Evolutionary conservation across 2,888 invertebrate genomes (phyloP).

Genomic region (Pseudococcus jackbeardsleyi): DNA sequence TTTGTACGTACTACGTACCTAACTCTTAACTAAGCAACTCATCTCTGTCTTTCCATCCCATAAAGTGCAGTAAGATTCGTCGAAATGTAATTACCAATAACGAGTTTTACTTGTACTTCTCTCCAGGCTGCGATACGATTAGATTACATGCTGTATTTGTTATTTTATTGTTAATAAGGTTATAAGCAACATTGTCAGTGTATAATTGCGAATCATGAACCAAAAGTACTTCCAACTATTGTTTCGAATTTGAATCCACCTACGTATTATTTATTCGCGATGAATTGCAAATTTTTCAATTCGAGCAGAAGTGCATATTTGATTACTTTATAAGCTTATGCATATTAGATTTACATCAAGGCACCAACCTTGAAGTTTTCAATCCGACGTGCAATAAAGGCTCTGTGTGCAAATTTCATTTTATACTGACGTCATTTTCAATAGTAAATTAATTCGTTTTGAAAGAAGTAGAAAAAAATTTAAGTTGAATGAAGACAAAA

Average conservation of each 20-base stretch:
- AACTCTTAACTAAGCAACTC: no score
- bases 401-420: not conserved
- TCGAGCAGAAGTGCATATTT: not conserved
- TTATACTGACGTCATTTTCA: not conserved
- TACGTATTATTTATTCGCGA: not conserved
- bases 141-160: not conserved
- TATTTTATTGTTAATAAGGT: conserved; percentile 3
- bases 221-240: not conserved
- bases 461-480: not conserved
- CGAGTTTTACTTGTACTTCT: not conserved
- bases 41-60: no score
- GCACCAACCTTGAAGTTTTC: not conserved
- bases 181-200: not conserved
- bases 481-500: not conserved
- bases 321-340: not conserved
- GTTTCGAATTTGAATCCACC: not conserved
- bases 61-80: not conserved
- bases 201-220: not conserved
- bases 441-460: not conserved
- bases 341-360: not conserved
- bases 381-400: not conserved
- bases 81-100: conserved; percentile 24
- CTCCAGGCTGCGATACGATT: not conserved
- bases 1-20: not conserved
- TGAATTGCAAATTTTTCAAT: conserved; percentile 33